Percentiles rank a stretch among this genome's conserved stretches.
Evolutionary conservation across 2,113 vertebrate species (phyloP).

Genomic region (Odocoileus hemionus): DNA sequence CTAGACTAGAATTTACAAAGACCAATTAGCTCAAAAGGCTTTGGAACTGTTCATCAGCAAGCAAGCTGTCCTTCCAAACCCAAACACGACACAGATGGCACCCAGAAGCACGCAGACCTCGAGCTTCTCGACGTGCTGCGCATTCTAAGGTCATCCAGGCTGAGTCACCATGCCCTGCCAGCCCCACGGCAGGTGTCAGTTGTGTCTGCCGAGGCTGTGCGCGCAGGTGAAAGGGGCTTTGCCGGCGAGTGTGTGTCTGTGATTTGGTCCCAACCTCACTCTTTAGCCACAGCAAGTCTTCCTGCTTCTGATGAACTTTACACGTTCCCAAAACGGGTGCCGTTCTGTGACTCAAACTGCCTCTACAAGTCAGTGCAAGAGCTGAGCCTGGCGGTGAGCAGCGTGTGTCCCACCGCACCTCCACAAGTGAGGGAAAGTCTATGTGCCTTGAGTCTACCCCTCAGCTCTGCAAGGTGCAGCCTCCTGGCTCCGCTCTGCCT

Average conservation of each 20-base stretch:
- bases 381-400: not conserved
- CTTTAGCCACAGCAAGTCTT: not conserved
- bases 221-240: not conserved
- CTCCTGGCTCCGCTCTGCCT: not conserved
- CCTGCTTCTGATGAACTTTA: not conserved
- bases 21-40: not conserved
- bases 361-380: not conserved
- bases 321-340: not conserved
- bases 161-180: not conserved
- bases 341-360: not conserved
- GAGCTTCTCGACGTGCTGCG: not conserved
- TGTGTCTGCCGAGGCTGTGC: not conserved
- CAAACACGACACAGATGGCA: conserved; percentile 3
- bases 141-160: not conserved
- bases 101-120: not conserved
- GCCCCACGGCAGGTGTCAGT: not conserved
- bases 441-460: not conserved
- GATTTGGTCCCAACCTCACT: not conserved
- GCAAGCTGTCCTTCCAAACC: conserved; percentile 22
- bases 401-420: not conserved
- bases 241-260: not conserved
- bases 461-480: not conserved
- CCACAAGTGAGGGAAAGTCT: not conserved
- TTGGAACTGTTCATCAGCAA: conserved; percentile 14
- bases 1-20: conserved; percentile 34